Conservation (phyloP, 2,113 vertebrate species). For the Tinamus guttatus region DNA sequence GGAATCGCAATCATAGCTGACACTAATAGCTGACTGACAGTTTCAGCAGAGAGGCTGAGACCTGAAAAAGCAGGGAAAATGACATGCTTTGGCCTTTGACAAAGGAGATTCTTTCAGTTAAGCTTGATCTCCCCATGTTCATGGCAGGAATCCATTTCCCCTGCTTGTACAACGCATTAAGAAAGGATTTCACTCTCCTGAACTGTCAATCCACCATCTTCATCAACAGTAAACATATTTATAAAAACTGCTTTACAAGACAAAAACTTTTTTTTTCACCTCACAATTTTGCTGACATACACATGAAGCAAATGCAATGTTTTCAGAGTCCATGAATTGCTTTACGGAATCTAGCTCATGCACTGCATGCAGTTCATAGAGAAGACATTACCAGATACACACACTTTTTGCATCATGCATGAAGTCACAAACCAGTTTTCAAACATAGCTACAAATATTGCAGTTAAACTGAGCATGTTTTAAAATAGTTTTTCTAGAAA, state of each 20-base stretch:
- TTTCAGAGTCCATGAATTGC: slow-evolving; percentile 1
- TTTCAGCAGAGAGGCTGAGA: not conserved
- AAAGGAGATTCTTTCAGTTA: not conserved
- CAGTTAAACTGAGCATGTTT: not conserved
- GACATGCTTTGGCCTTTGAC: not conserved
- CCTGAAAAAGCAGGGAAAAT: not conserved
- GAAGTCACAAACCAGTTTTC: slow-evolving; percentile 39
- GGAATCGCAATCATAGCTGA: not conserved
- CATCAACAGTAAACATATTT: slow-evolving; percentile 48
- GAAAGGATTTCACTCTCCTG: slow-evolving; percentile 1
- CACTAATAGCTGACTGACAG: slow-evolving; percentile 41
- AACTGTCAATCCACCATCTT: slow-evolving; percentile 4
- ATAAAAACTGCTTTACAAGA: not conserved
- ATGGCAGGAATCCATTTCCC: not conserved
- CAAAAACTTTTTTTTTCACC: not conserved
- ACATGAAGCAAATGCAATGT: slow-evolving; percentile 59
- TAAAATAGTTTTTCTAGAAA: slow-evolving; percentile 2
- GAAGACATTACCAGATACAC: slow-evolving; percentile 43
- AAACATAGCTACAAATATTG: slow-evolving; percentile 19
- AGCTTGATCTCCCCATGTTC: not conserved
- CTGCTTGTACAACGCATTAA: not conserved
- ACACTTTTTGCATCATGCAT: slow-evolving; percentile 75
- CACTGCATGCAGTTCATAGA: slow-evolving; percentile 75
- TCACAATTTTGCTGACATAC: slow-evolving; percentile 41
- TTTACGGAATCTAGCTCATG: slow-evolving; percentile 72